Evolutionary conservation across 2,113 vertebrate species (phyloP), one percentile per base, ranked within the genome.

Genomic region (Rhagologus leucostigma): DNA sequence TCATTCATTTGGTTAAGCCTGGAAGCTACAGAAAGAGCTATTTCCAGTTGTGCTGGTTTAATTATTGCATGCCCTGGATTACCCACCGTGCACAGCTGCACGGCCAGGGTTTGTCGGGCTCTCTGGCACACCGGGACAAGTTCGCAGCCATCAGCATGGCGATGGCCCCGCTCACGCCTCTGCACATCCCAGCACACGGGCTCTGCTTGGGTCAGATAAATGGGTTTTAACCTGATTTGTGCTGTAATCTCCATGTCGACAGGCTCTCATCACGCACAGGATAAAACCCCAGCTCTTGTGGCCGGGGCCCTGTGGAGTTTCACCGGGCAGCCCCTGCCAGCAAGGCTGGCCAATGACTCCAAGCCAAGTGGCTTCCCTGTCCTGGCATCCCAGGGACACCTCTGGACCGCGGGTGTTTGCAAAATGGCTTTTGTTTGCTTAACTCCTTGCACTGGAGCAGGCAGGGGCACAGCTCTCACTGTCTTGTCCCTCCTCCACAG

Each of bases 211-310:
- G 69, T 21, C 86, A 56, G 71, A 79, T 93, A 95, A 97, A 96
- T 64, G 81, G 96, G 95, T 23, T 96, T 94, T 96, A 87, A 93
- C 92, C 96, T 95, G 84, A 50, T 96, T 95, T 84, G 76, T 79
- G 65, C 84, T 85, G 62, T 96, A 94, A 96, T 95, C 96, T 95
- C 84, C 6, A 1, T 9, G 2, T 81, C 9, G 1, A 35, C 53
- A 60, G 37, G 67, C 65, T 77, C 13, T 87, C 78, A 82, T 56
- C 88, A 67, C 3, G 82, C 78, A 55, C 79, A 75, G 65, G 85
- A 79, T 93, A 93, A 95, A 95, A 69, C 5, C 52, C 49, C 63
- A 18, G 75, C 67, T 76, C 80, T 71, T 5, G 2, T 4, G 4
- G 42, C 53, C 16, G 0, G 18, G 29, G 35, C 21, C 32, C 44